A percentile compares a stretch with the other conserved stretches of the same genome.
Evolutionary conservation across 2,797 vertebrate species (phyloP).

Genomic region (Denticeps clupeoides): DNA sequence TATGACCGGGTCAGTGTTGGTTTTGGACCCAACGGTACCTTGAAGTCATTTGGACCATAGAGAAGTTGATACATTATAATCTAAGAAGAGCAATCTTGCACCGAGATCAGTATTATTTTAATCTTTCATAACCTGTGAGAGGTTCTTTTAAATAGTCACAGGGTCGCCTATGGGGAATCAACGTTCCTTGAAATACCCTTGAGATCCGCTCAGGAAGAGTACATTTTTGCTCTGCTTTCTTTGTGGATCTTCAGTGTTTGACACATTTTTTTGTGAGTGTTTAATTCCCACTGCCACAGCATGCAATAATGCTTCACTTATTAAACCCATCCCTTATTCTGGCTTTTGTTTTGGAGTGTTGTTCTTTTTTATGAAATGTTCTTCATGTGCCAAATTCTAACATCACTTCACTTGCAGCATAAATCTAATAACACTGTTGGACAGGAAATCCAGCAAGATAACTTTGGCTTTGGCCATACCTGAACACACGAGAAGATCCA

Average conservation of each 20-base stretch:
- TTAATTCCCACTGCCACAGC: neutral
- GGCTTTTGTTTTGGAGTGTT: too few relatives aligned
- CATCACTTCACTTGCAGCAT: too few relatives aligned
- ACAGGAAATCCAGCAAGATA: too few relatives aligned
- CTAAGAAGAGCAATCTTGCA: too few relatives aligned
- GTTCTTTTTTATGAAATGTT: constrained; percentile 4
- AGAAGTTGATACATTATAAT: too few relatives aligned
- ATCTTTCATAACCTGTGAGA: neutral
- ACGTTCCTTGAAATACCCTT: neutral
- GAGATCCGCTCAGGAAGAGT: too few relatives aligned
- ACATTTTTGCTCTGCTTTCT: too few relatives aligned
- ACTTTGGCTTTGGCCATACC: too few relatives aligned
- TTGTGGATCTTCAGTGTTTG: neutral
- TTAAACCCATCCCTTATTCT: neutral
- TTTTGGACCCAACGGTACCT: neutral
- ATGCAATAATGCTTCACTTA: neutral
- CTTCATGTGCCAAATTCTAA: too few relatives aligned
- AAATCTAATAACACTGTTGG: too few relatives aligned
- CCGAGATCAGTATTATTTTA: neutral
- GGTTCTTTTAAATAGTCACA: neutral
- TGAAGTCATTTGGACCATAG: neutral
- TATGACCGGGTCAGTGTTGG: neutral
- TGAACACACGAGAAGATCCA: too few relatives aligned
- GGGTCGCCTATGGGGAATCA: neutral
- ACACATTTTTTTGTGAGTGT: neutral